phyloP scores from a whole-genome alignment of 1,140 invertebrate species.

The Lasioglossum albipes region DNA sequence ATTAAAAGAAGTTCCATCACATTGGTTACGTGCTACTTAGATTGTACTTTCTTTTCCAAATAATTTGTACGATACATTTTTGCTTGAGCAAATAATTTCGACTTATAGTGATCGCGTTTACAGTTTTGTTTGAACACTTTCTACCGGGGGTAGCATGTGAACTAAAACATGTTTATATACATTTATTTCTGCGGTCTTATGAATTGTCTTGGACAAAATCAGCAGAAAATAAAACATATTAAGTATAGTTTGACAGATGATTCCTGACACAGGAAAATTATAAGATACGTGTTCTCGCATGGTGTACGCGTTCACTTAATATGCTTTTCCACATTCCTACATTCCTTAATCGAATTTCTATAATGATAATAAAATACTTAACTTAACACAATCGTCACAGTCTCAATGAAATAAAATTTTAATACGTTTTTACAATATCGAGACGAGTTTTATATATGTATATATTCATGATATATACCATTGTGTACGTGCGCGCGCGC shows the following conservation, averaged over 20 bases:
- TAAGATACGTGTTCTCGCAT: background rate
- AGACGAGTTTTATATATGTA: background rate
- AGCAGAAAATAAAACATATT: slow-evolving; percentile 7
- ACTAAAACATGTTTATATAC: background rate
- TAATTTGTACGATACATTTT: no score
- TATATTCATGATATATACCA: background rate
- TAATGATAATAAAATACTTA: background rate
- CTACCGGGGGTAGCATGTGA: background rate
- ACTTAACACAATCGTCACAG: background rate
- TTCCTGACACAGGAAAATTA: slow-evolving; percentile 26
- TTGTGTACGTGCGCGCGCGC: no score
- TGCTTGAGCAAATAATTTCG: no score
- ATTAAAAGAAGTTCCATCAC: no score
- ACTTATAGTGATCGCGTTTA: no score
- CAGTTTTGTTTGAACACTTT: background rate
- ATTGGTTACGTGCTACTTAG: no score
- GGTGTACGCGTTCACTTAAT: background rate
- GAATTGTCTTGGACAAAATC: background rate
- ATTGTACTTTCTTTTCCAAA: no score
- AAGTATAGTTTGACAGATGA: background rate
- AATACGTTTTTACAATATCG: background rate
- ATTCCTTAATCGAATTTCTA: background rate
- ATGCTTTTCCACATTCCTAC: slow-evolving; percentile 1
- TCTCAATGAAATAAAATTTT: background rate
- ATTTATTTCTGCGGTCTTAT: slow-evolving; percentile 22